Evolutionary conservation across 2,113 vertebrate genomes (phyloP).

Genomic region (Otus sunia): DNA sequence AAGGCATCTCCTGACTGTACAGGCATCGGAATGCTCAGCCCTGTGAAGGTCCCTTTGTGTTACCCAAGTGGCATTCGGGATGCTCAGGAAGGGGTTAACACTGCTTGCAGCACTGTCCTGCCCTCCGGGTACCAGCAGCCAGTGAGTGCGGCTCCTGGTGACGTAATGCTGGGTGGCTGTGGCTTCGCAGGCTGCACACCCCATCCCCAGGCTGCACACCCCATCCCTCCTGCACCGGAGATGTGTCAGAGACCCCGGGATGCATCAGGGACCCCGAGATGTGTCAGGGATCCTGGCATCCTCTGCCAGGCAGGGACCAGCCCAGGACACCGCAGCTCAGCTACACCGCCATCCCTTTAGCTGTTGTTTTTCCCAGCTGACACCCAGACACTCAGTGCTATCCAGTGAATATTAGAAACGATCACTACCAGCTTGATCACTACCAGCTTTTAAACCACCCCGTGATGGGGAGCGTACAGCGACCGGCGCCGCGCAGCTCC

Average conservation of each 20-base stretch:
- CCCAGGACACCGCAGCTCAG: fast-evolving
- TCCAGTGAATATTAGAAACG: neutral
- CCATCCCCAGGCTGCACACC: neutral
- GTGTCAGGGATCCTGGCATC: neutral
- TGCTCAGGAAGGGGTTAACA: constrained; percentile 37
- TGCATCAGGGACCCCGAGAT: neutral
- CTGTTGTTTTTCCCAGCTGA: neutral
- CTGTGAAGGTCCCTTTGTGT: neutral
- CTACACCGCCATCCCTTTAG: neutral
- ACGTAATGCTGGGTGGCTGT: constrained; percentile 31
- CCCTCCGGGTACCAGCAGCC: constrained; percentile 48
- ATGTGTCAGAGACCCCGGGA: neutral
- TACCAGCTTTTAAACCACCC: neutral
- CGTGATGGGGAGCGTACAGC: fast-evolving
- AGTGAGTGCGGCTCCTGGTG: constrained; percentile 29
- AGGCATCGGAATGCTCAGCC: fast-evolving
- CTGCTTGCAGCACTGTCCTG: constrained; percentile 46
- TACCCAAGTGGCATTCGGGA: neutral
- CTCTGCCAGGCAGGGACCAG: neutral
- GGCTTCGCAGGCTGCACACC: neutral
- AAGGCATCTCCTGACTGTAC: neutral
- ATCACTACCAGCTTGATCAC: neutral
- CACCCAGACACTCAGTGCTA: fast-evolving
- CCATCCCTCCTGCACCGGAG: neutral
- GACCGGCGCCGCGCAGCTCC: neutral